phyloP scores from a whole-genome alignment of 2,113 vertebrate species.

The Peromyscus polionotus region DNA sequence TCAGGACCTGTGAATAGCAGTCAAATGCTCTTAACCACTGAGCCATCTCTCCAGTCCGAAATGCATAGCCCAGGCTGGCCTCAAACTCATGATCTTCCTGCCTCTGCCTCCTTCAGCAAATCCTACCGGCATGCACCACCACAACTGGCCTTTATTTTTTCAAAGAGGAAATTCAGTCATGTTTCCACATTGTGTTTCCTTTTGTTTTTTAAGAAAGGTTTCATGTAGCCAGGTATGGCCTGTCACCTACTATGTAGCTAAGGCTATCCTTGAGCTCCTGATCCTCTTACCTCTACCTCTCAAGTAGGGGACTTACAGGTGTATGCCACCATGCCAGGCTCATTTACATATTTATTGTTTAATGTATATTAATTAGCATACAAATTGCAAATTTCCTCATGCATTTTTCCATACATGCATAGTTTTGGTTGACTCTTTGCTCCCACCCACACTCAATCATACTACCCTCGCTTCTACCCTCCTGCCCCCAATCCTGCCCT shows the following conservation, averaged over 20 bases:
- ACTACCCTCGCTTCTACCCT: neutral
- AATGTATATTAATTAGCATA: neutral
- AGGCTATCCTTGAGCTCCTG: no score
- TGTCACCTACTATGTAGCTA: neutral
- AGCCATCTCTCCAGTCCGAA: no score
- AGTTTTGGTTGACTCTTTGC: neutral
- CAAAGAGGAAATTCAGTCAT: conserved; percentile 33
- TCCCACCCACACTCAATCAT: no score
- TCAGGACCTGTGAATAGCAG: no score
- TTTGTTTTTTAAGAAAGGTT: neutral
- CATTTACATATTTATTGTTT: neutral
- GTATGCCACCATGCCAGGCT: neutral
- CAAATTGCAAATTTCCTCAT: no score
- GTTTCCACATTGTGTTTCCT: neutral
- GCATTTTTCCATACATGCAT: neutral
- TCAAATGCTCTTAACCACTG: no score
- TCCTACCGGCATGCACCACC: no score
- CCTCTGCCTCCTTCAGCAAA: no score
- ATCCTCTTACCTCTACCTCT: accelerated
- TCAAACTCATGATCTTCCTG: no score
- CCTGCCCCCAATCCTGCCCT: neutral
- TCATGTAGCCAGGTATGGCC: neutral
- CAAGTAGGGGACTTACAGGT: no score
- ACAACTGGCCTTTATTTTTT: neutral
- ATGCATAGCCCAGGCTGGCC: no score